Evolutionary conservation across 2,797 vertebrate species (phyloP).

Genomic region (Cottoperca gobio): DNA sequence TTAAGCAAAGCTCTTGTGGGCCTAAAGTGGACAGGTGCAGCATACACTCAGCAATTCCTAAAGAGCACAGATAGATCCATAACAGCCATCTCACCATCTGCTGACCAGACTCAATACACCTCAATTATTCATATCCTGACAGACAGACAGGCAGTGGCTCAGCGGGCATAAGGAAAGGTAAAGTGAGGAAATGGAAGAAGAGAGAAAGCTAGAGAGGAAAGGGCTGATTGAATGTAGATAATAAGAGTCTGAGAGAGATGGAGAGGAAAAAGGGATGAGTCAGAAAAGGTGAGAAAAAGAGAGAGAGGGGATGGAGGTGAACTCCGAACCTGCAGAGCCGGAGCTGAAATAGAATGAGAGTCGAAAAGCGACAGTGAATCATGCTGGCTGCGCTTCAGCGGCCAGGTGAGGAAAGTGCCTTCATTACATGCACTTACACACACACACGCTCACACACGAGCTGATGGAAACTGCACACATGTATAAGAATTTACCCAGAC

Average conservation of each 20-base stretch:
- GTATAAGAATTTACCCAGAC: background rate
- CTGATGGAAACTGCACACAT: slow-evolving; percentile 1
- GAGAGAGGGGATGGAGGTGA: slow-evolving; percentile 46
- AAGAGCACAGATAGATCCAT: slow-evolving; percentile 68
- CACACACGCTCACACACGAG: background rate
- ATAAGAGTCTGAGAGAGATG: slow-evolving; percentile 11
- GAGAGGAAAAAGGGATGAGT: slow-evolving; percentile 8
- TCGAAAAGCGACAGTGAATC: slow-evolving; percentile 64
- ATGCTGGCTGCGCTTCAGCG: slow-evolving; percentile 51
- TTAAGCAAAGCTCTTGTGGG: slow-evolving; percentile 46
- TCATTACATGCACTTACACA: slow-evolving; percentile 22
- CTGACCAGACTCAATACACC: slow-evolving; percentile 75
- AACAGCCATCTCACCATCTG: slow-evolving; percentile 78
- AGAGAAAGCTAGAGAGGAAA: slow-evolving; percentile 12
- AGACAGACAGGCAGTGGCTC: slow-evolving; percentile 57
- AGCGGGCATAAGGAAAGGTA: slow-evolving; percentile 25
- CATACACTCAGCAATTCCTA: slow-evolving; percentile 59
- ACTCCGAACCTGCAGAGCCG: slow-evolving; percentile 66
- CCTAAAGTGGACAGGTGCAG: slow-evolving; percentile 67
- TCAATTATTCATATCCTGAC: slow-evolving; percentile 80
- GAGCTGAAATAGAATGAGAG: slow-evolving; percentile 68
- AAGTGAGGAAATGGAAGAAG: slow-evolving; percentile 39
- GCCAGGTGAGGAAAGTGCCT: slow-evolving; percentile 52
- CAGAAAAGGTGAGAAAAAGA: background rate
- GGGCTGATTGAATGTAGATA: slow-evolving; percentile 43